phyloP scores from a whole-genome alignment of 2,888 invertebrate genomes.

The Celastrina argiolus region DNA sequence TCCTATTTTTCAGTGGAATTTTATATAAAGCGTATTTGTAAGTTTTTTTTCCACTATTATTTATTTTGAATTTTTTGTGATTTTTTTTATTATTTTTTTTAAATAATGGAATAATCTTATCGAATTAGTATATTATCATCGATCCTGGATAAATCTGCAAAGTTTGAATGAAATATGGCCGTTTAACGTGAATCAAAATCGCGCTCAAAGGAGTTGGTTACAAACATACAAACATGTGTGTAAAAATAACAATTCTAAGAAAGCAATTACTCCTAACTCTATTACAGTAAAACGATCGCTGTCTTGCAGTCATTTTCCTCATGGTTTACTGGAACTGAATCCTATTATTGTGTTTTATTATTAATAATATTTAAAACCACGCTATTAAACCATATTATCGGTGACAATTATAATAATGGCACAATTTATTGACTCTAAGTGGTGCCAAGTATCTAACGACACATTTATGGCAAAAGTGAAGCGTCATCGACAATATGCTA shows the following conservation, averaged over 20 bases:
- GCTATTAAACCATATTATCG: conserved; percentile 2
- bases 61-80: too few relatives aligned
- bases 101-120: too few relatives aligned
- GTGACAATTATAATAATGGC: background rate
- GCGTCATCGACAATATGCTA: background rate
- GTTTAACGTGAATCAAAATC: too few relatives aligned
- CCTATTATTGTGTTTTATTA: conserved; percentile 1
- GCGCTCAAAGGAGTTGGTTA: too few relatives aligned
- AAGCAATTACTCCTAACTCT: background rate
- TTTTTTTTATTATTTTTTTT: too few relatives aligned
- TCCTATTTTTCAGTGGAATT: too few relatives aligned
- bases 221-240: background rate
- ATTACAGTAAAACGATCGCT: background rate
- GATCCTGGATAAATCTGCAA: too few relatives aligned
- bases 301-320: conserved; percentile 5
- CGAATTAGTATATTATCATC: too few relatives aligned
- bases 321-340: background rate
- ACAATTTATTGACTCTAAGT: background rate
- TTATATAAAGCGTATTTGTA: too few relatives aligned
- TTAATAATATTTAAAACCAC: background rate
- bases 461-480: background rate
- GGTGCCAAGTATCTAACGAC: background rate
- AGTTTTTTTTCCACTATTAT: too few relatives aligned
- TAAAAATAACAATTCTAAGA: background rate
- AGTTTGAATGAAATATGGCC: too few relatives aligned